Percentiles rank a stretch among this genome's conserved stretches.
Evolutionary conservation across 2,888 invertebrate species (phyloP).

Genomic region (Dyspetes luteomarginatus): DNA sequence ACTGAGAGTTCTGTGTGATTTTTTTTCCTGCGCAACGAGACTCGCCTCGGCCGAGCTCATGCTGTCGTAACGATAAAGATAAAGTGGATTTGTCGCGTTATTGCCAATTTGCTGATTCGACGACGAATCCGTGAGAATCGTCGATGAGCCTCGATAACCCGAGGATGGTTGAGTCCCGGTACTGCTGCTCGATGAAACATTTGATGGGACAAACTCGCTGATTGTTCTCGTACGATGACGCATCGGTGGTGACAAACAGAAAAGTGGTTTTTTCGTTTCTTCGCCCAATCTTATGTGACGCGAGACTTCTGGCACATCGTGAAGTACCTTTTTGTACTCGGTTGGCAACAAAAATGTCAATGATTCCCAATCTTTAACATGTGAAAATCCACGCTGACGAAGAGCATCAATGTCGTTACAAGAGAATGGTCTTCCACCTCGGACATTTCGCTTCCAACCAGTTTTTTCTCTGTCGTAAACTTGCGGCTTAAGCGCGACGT

Average conservation of each 20-base stretch:
- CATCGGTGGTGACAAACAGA: constrained; percentile 80
- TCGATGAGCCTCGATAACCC: constrained; percentile 94
- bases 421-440: constrained; percentile 89
- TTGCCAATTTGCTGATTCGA: constrained; percentile 86
- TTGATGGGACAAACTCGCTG: constrained; percentile 85
- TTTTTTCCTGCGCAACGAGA: constrained; percentile 83
- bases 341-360: constrained; percentile 93
- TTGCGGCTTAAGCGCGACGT: constrained; percentile 91
- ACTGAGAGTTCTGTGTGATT: constrained; percentile 68
- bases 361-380: constrained; percentile 97
- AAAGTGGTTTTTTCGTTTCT: constrained; percentile 83
- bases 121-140: constrained; percentile 90
- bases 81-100: constrained; percentile 87
- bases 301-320: constrained; percentile 91
- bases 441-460: constrained; percentile 82
- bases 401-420: constrained; percentile 93
- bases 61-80: constrained; percentile 93
- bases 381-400: constrained; percentile 91
- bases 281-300: constrained; percentile 87
- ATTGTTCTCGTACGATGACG: constrained; percentile 85
- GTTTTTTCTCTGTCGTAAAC: constrained; percentile 84
- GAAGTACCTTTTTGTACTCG: constrained; percentile 91
- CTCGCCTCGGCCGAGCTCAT: constrained; percentile 89
- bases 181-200: constrained; percentile 87
- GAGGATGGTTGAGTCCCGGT: constrained; percentile 93